Evolutionary conservation across 2,797 vertebrate species (phyloP).

Genomic region (Malacoctenus gilli): DNA sequence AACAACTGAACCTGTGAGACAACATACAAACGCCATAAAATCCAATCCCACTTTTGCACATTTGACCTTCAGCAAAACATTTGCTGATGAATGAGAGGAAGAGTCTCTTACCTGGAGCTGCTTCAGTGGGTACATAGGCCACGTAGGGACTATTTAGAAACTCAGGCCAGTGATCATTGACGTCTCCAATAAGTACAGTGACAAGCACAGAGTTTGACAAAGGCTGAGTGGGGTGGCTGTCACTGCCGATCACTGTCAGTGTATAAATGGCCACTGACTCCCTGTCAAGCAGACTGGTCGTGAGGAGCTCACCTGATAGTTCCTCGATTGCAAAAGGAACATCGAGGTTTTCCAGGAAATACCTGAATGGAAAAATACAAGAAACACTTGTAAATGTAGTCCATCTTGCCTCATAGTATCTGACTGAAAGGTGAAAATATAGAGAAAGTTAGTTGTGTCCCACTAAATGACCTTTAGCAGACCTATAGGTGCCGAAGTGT

Average conservation of each 20-base stretch:
- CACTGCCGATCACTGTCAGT: conserved; percentile 71
- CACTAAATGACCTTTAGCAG: too few relatives aligned
- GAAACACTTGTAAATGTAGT: neutral
- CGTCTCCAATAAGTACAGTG: conserved; percentile 74
- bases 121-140: conserved; percentile 72
- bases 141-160: conserved; percentile 82
- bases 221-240: conserved; percentile 67
- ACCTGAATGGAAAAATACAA: conserved; percentile 67
- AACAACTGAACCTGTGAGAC: conserved; percentile 75
- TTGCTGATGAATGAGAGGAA: too few relatives aligned
- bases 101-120: conserved; percentile 68
- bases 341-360: conserved; percentile 67
- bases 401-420: too few relatives aligned
- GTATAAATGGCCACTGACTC: conserved; percentile 71
- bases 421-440: too few relatives aligned
- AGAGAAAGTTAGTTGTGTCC: too few relatives aligned
- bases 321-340: conserved; percentile 77
- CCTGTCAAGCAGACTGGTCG: conserved; percentile 74
- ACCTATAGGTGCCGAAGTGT: too few relatives aligned
- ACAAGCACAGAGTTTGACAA: conserved; percentile 77
- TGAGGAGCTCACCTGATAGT: conserved; percentile 78
- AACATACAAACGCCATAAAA: neutral
- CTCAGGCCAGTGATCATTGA: conserved; percentile 80
- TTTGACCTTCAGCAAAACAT: conserved; percentile 7
- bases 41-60: neutral